Evolutionary conservation across 2,113 vertebrate species (phyloP).

Genomic region (Pseudopodoces humilis): DNA sequence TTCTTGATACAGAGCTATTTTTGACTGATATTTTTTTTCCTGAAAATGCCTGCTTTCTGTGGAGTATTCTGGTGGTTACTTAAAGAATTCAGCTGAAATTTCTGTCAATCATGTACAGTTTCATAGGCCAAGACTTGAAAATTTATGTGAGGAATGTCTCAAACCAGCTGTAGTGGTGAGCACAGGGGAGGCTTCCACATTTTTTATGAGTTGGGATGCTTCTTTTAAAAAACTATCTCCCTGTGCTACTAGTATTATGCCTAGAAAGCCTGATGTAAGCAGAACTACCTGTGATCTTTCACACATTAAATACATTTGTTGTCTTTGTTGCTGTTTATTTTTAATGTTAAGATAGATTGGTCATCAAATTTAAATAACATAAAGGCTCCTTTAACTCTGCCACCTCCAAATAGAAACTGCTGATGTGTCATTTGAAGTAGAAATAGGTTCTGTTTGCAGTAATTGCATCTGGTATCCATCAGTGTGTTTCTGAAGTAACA

Average conservation of each 20-base stretch:
- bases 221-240: not conserved
- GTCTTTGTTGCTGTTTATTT: not conserved
- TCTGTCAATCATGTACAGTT: conserved; percentile 19
- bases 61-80: conserved; percentile 37
- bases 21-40: not conserved
- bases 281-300: not conserved
- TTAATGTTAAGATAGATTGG: not conserved
- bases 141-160: conserved; percentile 38
- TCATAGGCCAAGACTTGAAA: conserved; percentile 27
- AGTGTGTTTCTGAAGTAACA: not conserved
- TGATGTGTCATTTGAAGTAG: not conserved
- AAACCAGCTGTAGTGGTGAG: conserved; percentile 38
- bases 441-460: not conserved
- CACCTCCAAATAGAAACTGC: not conserved
- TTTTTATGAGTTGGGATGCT: not conserved
- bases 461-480: not conserved
- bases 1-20: conserved; percentile 50
- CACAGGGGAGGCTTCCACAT: conserved; percentile 8
- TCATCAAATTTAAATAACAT: not conserved
- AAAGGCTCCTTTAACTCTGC: not conserved
- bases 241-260: not conserved
- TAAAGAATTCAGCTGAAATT: conserved; percentile 39
- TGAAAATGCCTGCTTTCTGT: conserved; percentile 16
- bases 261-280: not conserved
- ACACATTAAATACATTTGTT: not conserved